Evolutionary conservation across 2,113 vertebrate genomes (phyloP).

Genomic region (Laterallus jamaicensis): DNA sequence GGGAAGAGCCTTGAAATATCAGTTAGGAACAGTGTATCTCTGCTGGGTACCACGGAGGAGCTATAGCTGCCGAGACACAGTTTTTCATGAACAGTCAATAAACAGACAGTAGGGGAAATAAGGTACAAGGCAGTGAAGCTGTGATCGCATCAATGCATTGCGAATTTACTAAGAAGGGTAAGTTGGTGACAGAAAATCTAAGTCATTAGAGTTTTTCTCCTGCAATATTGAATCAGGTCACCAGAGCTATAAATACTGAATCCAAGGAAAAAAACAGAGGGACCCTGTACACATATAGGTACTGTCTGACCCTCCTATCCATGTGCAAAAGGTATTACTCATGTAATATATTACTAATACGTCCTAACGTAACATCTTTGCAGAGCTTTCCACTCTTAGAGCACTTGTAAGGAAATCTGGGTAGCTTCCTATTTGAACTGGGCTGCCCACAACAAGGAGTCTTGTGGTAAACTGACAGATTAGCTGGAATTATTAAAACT

Average conservation of each 20-base stretch:
- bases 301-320: not conserved
- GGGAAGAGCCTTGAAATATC: not conserved
- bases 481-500: not conserved
- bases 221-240: not conserved
- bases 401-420: not conserved
- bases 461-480: not conserved
- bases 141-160: not conserved
- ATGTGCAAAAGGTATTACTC: not conserved
- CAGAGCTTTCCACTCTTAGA: not conserved
- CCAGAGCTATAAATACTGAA: not conserved
- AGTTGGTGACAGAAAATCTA: not conserved
- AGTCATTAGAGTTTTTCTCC: not conserved
- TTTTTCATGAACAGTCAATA: not conserved
- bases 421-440: not conserved
- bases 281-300: not conserved
- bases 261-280: not conserved
- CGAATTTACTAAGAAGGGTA: not conserved
- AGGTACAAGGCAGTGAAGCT: not conserved
- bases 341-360: not conserved
- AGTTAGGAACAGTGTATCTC: not conserved
- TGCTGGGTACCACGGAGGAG: not conserved
- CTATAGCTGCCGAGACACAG: fast-evolving
- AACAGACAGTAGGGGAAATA: not conserved
- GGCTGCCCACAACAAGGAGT: not conserved
- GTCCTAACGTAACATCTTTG: not conserved